Evolutionary conservation across 2,888 invertebrate genomes (phyloP).

Genomic region (Gymnosoma rotundatum): DNA sequence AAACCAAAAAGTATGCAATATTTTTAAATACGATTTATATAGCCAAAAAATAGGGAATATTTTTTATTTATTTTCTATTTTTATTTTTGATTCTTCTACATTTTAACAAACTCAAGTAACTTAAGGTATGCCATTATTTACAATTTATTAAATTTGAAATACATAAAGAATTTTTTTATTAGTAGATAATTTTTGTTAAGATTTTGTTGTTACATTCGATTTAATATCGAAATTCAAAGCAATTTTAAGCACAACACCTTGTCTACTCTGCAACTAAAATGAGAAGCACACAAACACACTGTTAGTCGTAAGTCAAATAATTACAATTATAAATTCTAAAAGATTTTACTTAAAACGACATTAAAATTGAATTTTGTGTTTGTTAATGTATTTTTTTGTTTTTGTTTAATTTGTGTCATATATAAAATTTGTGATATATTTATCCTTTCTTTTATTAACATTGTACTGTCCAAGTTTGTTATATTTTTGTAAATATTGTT

Average conservation of each 20-base stretch:
- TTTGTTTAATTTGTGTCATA: slow-evolving; percentile 38
- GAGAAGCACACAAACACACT: slow-evolving; percentile 36
- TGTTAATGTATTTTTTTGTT: slow-evolving; percentile 3
- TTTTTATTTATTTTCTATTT: not conserved
- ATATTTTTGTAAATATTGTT: slow-evolving; percentile 48
- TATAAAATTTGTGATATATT: slow-evolving; percentile 58
- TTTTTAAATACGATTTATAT: slow-evolving; percentile 27
- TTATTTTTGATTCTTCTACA: not conserved
- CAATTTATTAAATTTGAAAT: slow-evolving; percentile 12
- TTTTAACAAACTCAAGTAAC: slow-evolving; percentile 46
- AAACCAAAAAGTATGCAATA: slow-evolving; percentile 64
- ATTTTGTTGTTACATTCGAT: slow-evolving; percentile 63
- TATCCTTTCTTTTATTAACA: slow-evolving; percentile 16
- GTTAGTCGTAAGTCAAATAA: slow-evolving; percentile 23
- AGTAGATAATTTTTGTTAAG: slow-evolving; percentile 52
- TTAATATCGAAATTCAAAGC: slow-evolving; percentile 33
- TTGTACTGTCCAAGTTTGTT: slow-evolving; percentile 32
- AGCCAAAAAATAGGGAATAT: slow-evolving; percentile 59
- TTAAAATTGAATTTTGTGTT: not conserved
- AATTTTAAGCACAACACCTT: slow-evolving; percentile 64
- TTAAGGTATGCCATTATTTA: slow-evolving; percentile 53
- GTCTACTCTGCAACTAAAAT: slow-evolving; percentile 25
- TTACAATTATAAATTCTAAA: slow-evolving; percentile 11
- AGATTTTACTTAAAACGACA: slow-evolving; percentile 30
- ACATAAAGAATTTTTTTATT: slow-evolving; percentile 38